Percentiles rank a stretch among this genome's conserved stretches.
phyloP scores from a whole-genome alignment of 35 echinoderm and acorn worm genomes.

The Holothuria glaberrima region DNA sequence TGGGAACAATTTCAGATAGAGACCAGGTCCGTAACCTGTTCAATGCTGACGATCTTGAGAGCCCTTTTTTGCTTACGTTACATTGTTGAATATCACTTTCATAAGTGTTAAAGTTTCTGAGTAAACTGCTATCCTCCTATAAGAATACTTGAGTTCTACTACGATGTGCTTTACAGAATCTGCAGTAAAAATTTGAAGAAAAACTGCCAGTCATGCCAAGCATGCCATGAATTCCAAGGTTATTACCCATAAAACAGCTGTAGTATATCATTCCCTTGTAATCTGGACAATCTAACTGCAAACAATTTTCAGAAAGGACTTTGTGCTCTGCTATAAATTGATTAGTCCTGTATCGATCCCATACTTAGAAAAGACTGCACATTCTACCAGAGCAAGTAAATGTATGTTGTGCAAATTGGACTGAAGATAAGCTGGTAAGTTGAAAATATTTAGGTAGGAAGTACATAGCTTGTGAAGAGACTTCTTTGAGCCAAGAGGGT shows the following conservation, averaged over 20 bases:
- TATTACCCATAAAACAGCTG: slow-evolving; percentile 36
- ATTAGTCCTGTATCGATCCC: slow-evolving; percentile 43
- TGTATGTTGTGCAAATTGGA: slow-evolving; percentile 29
- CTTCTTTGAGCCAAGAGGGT: slow-evolving; percentile 54
- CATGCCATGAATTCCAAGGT: slow-evolving; percentile 47
- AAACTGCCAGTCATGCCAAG: slow-evolving; percentile 51
- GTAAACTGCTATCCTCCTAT: background rate
- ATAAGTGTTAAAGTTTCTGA: slow-evolving; percentile 12
- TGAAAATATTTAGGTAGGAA: slow-evolving; percentile 38
- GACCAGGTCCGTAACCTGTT: slow-evolving; percentile 33
- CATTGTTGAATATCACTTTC: slow-evolving; percentile 19
- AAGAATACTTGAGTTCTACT: background rate
- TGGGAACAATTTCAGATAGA: slow-evolving; percentile 19
- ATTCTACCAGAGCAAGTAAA: slow-evolving; percentile 44
- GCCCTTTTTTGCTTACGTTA: slow-evolving; percentile 17
- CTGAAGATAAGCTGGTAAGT: slow-evolving; percentile 51
- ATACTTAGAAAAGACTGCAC: slow-evolving; percentile 40
- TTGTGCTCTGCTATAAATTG: slow-evolving; percentile 33
- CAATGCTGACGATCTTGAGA: slow-evolving; percentile 47
- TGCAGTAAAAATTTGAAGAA: slow-evolving; percentile 23
- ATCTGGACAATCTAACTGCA: slow-evolving; percentile 15
- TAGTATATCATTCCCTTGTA: slow-evolving; percentile 47
- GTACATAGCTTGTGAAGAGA: slow-evolving; percentile 43
- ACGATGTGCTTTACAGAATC: slow-evolving; percentile 40
- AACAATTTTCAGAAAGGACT: background rate